A percentile compares a stretch with the other conserved stretches of the same genome.
phyloP scores from a whole-genome alignment of 2,888 invertebrate genomes.

The Spatulosminthurus flaviceps region DNA sequence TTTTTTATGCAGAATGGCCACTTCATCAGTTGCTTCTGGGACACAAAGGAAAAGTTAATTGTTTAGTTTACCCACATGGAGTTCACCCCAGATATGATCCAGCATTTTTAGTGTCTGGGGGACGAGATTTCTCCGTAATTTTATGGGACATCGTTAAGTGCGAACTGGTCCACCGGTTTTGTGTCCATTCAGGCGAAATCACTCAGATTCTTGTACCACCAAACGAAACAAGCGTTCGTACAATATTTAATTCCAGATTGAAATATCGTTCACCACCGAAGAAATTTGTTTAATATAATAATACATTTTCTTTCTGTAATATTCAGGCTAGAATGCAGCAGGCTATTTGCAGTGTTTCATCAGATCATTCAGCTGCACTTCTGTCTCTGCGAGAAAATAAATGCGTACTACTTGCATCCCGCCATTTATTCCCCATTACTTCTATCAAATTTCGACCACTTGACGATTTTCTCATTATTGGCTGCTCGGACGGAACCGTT shows the following conservation, averaged over 20 bases:
- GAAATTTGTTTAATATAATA: too few species aligned
- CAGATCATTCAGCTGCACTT: constrained; percentile 96
- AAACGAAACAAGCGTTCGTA: constrained; percentile 85
- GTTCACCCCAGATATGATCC: constrained; percentile 89
- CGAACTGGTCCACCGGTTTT: constrained; percentile 89
- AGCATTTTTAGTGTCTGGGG: constrained; percentile 90
- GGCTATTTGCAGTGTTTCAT: constrained; percentile 95
- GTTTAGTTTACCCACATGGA: constrained; percentile 92
- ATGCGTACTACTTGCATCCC: constrained; percentile 90
- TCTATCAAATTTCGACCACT: constrained; percentile 95
- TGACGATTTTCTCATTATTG: constrained; percentile 97
- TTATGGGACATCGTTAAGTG: constrained; percentile 95
- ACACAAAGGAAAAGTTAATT: constrained; percentile 93
- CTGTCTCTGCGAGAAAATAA: constrained; percentile 91
- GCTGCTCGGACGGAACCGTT: constrained; percentile 96
- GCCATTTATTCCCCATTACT: constrained; percentile 95
- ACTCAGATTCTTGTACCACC: constrained; percentile 94
- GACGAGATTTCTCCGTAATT: constrained; percentile 96
- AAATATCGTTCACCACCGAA: too few species aligned
- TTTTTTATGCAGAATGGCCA: constrained; percentile 78
- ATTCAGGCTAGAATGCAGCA: constrained; percentile 85
- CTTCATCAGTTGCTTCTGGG: constrained; percentile 87
- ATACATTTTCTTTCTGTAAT: neutral
- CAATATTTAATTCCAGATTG: too few species aligned
- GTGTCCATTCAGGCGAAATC: constrained; percentile 97